phyloP scores from a whole-genome alignment of 2,113 vertebrate genomes.

The Mustelus asterias region DNA sequence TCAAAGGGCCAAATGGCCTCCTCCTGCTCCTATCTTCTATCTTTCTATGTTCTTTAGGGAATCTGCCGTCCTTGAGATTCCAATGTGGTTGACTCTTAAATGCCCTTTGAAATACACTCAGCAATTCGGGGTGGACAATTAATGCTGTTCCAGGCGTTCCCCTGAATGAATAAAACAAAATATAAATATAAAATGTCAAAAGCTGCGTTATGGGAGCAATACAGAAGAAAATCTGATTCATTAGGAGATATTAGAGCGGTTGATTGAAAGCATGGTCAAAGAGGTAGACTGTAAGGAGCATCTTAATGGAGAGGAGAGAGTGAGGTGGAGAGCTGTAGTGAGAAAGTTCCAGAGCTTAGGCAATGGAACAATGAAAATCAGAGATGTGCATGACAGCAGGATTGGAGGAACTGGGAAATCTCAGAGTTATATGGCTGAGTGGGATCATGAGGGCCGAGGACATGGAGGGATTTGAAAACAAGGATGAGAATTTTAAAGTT shows the following conservation, averaged over 20 bases:
- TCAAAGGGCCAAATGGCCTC: too few relatives aligned
- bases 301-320: background rate
- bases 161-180: too few relatives aligned
- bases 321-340: background rate
- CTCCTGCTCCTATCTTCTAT: too few relatives aligned
- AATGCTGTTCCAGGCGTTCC: too few relatives aligned
- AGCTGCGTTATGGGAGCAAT: background rate
- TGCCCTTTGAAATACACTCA: too few relatives aligned
- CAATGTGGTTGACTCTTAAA: too few relatives aligned
- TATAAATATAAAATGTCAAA: background rate
- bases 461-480: background rate
- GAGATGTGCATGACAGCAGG: background rate
- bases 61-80: too few relatives aligned
- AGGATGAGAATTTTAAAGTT: background rate
- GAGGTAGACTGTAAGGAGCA: background rate
- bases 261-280: background rate
- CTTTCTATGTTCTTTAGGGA: too few relatives aligned
- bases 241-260: background rate
- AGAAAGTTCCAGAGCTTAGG: background rate
- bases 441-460: background rate
- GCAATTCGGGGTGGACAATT: too few relatives aligned
- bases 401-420: background rate
- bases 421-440: background rate
- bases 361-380: background rate
- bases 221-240: background rate